Evolutionary conservation across 2,888 invertebrate genomes (phyloP).

Genomic region (Lithophane socia): DNA sequence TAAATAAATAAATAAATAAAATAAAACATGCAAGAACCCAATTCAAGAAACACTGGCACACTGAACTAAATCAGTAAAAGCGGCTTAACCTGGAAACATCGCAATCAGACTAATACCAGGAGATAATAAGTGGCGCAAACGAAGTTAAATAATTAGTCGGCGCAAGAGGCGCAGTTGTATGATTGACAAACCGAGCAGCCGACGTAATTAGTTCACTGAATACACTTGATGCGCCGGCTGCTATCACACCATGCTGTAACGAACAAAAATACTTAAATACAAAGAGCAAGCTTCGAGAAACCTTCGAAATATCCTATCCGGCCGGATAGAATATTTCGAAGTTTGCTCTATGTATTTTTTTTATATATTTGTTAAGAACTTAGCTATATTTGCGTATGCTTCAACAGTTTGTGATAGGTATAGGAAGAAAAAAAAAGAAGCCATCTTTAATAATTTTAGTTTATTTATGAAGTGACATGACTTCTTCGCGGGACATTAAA

Average conservation of each 20-base stretch:
- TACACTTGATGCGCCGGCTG: constrained; percentile 74
- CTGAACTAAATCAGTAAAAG: constrained; percentile 48
- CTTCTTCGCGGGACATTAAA: too few species aligned
- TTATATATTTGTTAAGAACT: not conserved
- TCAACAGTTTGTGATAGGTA: not conserved
- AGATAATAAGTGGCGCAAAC: constrained; percentile 64
- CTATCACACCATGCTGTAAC: constrained; percentile 68
- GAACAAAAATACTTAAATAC: too few species aligned
- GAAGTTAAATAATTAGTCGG: constrained; percentile 68
- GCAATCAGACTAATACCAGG: constrained; percentile 58
- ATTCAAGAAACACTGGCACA: constrained; percentile 19
- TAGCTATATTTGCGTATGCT: too few species aligned
- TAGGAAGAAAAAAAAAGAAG: too few species aligned
- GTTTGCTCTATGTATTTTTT: not conserved
- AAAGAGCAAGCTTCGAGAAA: too few species aligned
- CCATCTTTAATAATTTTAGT: too few species aligned
- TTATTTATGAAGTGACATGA: too few species aligned
- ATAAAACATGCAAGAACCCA: not conserved
- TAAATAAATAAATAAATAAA: not conserved
- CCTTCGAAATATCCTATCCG: too few species aligned
- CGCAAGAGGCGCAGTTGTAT: constrained; percentile 73
- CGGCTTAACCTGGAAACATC: constrained; percentile 45
- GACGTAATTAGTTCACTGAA: constrained; percentile 85
- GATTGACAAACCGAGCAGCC: constrained; percentile 85
- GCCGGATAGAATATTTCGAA: not conserved